Evolutionary conservation across 1,140 invertebrate genomes (phyloP).

Genomic region (Tetramorium simillimum): DNA sequence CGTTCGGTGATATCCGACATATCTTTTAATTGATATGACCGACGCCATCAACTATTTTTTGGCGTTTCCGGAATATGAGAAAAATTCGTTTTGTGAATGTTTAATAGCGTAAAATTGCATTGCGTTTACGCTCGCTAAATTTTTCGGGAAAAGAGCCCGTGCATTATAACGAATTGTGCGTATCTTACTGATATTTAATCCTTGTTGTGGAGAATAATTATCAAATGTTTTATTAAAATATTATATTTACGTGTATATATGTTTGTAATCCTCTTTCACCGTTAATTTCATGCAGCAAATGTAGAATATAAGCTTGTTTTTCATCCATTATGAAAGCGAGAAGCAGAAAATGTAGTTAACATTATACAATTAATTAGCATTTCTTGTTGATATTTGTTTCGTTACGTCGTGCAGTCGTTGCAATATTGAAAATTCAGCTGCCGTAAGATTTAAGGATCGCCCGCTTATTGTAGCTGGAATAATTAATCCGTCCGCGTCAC

Average conservation of each 20-base stretch:
- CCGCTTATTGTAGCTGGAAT: constrained; percentile 1
- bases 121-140: neutral
- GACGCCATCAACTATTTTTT: constrained; percentile 25
- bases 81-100: constrained; percentile 1
- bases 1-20: constrained; percentile 35
- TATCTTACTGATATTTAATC: constrained; percentile 14
- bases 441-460: constrained; percentile 17
- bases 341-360: neutral
- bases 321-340: neutral
- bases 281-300: constrained; percentile 23
- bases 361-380: constrained; percentile 42
- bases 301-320: constrained; percentile 26
- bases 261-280: constrained; percentile 33
- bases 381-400: constrained; percentile 23
- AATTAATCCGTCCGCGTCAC: constrained; percentile 36
- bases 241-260: neutral
- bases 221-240: constrained; percentile 40
- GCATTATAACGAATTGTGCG: neutral
- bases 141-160: neutral
- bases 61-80: neutral
- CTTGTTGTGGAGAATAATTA: constrained; percentile 4
- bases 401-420: neutral
- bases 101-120: constrained; percentile 9
- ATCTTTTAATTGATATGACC: constrained; percentile 43
- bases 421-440: constrained; percentile 28